phyloP scores from a whole-genome alignment of 1,140 invertebrate species.

The Subanguina moxae region DNA sequence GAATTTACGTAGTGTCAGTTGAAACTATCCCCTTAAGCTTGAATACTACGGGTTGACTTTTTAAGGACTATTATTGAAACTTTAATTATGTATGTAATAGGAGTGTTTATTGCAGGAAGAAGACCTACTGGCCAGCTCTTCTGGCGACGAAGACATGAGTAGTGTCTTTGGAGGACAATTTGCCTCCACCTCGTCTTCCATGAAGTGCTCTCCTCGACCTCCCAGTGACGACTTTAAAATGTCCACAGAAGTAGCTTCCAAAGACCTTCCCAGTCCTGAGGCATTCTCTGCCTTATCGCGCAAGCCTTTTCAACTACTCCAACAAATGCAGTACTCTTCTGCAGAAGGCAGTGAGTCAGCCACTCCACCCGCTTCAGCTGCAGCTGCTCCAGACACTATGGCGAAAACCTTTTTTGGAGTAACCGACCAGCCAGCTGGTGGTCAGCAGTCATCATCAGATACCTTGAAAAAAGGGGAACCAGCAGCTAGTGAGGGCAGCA shows the following conservation, averaged over 20 bases:
- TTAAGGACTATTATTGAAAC: neutral
- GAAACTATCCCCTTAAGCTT: too few species aligned
- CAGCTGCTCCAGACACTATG: neutral
- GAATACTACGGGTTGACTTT: neutral
- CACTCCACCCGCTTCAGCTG: slow-evolving; percentile 9
- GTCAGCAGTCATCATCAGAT: neutral
- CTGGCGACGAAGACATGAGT: slow-evolving; percentile 29
- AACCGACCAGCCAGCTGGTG: neutral
- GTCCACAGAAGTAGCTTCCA: slow-evolving; percentile 2
- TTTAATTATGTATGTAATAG: too few species aligned
- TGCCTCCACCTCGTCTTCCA: slow-evolving; percentile 19
- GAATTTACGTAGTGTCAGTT: too few species aligned
- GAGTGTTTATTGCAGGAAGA: neutral
- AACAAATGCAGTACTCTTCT: slow-evolving; percentile 1
- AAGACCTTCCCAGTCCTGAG: neutral
- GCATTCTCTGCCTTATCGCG: neutral
- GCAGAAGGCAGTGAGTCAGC: slow-evolving; percentile 6
- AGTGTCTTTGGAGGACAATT: slow-evolving; percentile 4
- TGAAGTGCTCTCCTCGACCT: slow-evolving; percentile 30
- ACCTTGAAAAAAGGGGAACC: neutral
- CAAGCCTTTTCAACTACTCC: neutral
- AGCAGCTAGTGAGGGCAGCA: neutral
- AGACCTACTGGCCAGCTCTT: slow-evolving; percentile 11
- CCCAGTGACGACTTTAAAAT: slow-evolving; percentile 20
- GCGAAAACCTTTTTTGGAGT: slow-evolving; percentile 6